phyloP scores from a whole-genome alignment of 1,140 invertebrate species.

The Lanistes nyassanus region DNA sequence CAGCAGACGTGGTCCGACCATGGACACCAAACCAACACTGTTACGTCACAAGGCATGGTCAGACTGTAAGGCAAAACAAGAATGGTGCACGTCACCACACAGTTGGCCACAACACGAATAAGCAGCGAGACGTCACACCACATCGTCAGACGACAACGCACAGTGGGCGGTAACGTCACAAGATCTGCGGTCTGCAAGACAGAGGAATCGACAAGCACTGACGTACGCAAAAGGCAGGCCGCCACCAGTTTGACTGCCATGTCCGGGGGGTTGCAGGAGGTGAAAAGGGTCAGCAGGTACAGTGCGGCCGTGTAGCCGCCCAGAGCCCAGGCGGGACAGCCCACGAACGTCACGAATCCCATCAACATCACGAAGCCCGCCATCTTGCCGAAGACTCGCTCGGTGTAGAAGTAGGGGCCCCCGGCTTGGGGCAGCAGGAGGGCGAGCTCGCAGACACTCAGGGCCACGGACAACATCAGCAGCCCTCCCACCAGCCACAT shows the following conservation, averaged over 20 bases:
- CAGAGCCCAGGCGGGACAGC: conserved; percentile 72
- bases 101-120: too few species aligned
- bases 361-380: conserved; percentile 94
- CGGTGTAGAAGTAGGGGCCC: conserved; percentile 96
- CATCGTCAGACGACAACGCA: too few species aligned
- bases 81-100: too few species aligned
- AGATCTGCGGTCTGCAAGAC: too few species aligned
- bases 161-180: too few species aligned
- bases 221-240: conserved; percentile 45
- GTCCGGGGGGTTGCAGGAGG: conserved; percentile 36
- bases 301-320: conserved; percentile 38
- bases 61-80: too few species aligned
- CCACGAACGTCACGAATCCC: conserved; percentile 76
- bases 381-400: conserved; percentile 84
- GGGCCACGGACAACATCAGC: conserved; percentile 68
- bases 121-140: too few species aligned
- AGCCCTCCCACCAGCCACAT: conserved; percentile 41
- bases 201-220: neutral
- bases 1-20: too few species aligned
- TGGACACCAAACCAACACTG: too few species aligned
- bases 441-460: conserved; percentile 96
- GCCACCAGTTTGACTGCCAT: conserved; percentile 42
- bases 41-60: too few species aligned
- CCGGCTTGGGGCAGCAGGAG: conserved; percentile 91
- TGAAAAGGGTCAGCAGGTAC: conserved; percentile 44